Base-by-base conservation (phyloP, 2,888 invertebrate species). In the Napeogenes inachia region DNA sequence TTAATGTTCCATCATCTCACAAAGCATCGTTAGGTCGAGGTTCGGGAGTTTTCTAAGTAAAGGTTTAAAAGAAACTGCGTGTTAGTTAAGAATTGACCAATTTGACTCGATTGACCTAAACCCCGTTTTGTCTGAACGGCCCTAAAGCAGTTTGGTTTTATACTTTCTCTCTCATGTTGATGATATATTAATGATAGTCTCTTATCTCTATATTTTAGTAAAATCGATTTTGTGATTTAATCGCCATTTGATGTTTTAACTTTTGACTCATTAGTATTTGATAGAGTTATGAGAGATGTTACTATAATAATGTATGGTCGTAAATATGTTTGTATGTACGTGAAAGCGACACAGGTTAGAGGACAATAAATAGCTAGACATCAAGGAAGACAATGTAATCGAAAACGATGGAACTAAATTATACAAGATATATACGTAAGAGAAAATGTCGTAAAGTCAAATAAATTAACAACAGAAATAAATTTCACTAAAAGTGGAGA, bases 21-120 rank as follows among this genome's bases (percentile, higher is more conserved):
- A 60, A 58, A 64, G 21, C 56, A 56, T 56, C 60, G 54, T 62
- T 38, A 56, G 62, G 60, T 64, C 58, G 64, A 64, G 60, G 57
- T 59, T 60, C 42, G 56, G 46, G 47, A 61, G 64, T 67, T 65
- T 70, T 69, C 69, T 72, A 73, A 72, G 68, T 68, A 61, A 66
- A 70, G 65, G 65, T 62, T 57, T 62, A 67, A 72, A 71, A 73
- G 73, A 71, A 74, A 74, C 73, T 61, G 70, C 65, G 66, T 61
- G 67, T 71, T 70, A 68, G 70, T 72, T 69, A 72, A 72, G 69
- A 71, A 71, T 75, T 71, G 74, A 73, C 74, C 75, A 73, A 73
- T 74, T 74, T 72, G 71, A 72, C 72, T 71, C 71, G 68, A 71
- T 73, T 71, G 71, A 72, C 75, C 75, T 71, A 73, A 73, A 70